Evolutionary conservation across 2,797 vertebrate genomes (phyloP).

Genomic region (Centropyge bicolor): DNA sequence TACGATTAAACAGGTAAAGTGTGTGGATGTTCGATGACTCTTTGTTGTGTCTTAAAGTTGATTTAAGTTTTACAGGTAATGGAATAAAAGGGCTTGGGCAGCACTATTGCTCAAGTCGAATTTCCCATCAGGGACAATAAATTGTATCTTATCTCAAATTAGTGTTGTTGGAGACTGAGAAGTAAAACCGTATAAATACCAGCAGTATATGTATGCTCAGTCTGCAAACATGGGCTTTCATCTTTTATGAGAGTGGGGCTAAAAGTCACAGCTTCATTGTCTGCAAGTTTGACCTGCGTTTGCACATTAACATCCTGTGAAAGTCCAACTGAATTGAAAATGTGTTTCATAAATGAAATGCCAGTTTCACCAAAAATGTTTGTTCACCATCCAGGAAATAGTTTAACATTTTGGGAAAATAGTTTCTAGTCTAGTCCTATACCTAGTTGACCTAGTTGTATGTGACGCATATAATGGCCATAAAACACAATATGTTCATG

Average conservation of each 20-base stretch:
- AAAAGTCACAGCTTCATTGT: not conserved
- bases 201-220: not conserved
- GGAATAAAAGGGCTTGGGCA: not conserved
- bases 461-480: not conserved
- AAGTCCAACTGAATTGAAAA: not conserved
- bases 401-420: too few species aligned
- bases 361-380: not conserved
- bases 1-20: constrained; percentile 89
- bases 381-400: too few species aligned
- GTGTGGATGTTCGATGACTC: not conserved
- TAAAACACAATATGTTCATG: not conserved
- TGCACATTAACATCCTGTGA: not conserved
- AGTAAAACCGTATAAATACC: not conserved
- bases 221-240: not conserved
- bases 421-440: not conserved
- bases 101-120: too few species aligned
- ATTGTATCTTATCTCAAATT: too few species aligned
- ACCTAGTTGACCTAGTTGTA: not conserved
- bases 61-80: not conserved
- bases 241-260: not conserved
- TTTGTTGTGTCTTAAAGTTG: too few species aligned
- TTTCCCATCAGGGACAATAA: too few species aligned
- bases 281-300: not conserved
- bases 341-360: too few species aligned
- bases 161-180: not conserved